phyloP scores from a whole-genome alignment of 2,113 vertebrate genomes.

The Lota lota region DNA sequence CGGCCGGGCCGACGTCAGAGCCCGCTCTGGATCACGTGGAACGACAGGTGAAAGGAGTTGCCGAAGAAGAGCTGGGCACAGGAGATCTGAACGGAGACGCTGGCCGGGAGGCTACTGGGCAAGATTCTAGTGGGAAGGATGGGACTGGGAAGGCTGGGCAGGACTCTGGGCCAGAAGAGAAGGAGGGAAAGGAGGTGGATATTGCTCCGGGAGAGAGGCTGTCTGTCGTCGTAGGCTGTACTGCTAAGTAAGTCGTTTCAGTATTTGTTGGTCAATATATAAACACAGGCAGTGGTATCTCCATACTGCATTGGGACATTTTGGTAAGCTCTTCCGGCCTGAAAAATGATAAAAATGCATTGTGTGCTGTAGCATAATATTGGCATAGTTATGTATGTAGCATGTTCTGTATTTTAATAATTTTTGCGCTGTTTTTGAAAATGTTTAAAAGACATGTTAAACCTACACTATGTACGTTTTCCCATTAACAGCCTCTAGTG shows the following conservation, averaged over 20 bases:
- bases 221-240: slow-evolving; percentile 71
- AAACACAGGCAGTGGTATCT: background rate
- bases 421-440: too few relatives aligned
- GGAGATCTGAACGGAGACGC: slow-evolving; percentile 3
- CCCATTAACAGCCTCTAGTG: too few relatives aligned
- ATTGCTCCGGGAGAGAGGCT: slow-evolving; percentile 76
- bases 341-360: background rate
- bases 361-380: background rate
- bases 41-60: too few relatives aligned
- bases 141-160: background rate
- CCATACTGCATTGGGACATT: too few relatives aligned
- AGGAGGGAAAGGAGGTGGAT: slow-evolving; percentile 41
- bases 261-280: background rate
- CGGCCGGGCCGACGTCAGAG: slow-evolving; percentile 5
- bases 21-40: background rate
- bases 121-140: background rate
- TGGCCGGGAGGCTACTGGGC: slow-evolving; percentile 1
- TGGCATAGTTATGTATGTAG: too few relatives aligned
- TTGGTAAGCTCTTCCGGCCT: background rate
- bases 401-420: too few relatives aligned
- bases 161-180: slow-evolving; percentile 1
- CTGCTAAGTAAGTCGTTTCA: slow-evolving; percentile 67
- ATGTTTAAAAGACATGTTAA: too few relatives aligned
- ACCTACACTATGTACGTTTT: too few relatives aligned
- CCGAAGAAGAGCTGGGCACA: slow-evolving; percentile 1